A percentile compares a stretch with the other conserved stretches of the same genome.
Evolutionary conservation across 1,140 invertebrate species (phyloP).

Genomic region (Cotesia chilonis): DNA sequence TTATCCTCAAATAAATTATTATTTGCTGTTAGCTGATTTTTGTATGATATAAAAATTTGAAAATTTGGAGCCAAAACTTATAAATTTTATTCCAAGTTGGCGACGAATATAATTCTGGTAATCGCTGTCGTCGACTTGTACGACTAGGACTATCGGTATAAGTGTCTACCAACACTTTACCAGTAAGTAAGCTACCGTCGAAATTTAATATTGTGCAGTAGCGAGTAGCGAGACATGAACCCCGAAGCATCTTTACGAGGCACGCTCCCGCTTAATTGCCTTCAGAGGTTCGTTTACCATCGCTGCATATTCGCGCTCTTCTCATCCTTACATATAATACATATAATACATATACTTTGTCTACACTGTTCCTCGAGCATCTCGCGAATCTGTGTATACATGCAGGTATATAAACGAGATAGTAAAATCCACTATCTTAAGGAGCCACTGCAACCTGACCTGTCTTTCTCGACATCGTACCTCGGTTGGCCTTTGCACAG

Average conservation of each 20-base stretch:
- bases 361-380: too few species aligned
- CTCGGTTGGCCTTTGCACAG: constrained; percentile 26
- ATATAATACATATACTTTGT: too few species aligned
- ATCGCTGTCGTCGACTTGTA: too few species aligned
- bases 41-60: too few species aligned
- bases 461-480: constrained; percentile 18
- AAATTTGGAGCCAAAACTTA: too few species aligned
- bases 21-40: too few species aligned
- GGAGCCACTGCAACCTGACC: constrained; percentile 24
- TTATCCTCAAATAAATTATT: too few species aligned
- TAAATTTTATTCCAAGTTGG: too few species aligned
- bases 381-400: too few species aligned
- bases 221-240: constrained; percentile 37
- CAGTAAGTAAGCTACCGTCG: background rate
- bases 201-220: constrained; percentile 54
- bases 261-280: constrained; percentile 57
- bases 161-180: background rate
- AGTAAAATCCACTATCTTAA: constrained; percentile 29
- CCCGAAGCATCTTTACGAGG: constrained; percentile 48
- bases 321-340: background rate
- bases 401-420: background rate
- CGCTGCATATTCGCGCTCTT: constrained; percentile 16
- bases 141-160: too few species aligned
- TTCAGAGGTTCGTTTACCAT: constrained; percentile 31
- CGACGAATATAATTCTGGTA: too few species aligned